Evolutionary conservation across 2,113 vertebrate genomes (phyloP).

Genomic region (Leptocoma aspasia): DNA sequence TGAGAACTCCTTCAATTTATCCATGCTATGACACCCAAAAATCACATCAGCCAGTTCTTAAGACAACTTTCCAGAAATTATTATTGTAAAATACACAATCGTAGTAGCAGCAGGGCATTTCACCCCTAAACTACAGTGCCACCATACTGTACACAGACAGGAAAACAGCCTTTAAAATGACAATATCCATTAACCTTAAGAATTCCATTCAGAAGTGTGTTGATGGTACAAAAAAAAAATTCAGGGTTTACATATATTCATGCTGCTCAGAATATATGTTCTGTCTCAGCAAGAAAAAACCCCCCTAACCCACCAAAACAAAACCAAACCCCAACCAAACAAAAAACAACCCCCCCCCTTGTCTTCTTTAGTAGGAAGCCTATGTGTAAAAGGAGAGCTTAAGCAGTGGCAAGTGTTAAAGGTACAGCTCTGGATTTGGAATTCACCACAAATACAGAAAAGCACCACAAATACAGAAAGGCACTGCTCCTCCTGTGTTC

Average conservation of each 20-base stretch:
- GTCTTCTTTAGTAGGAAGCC: not conserved
- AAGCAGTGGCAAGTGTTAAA: not conserved
- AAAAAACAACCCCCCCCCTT: rapidly evolving
- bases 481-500: not conserved
- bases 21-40: not conserved
- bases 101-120: not conserved
- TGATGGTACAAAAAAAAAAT: not conserved
- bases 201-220: not conserved
- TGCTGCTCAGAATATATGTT: not conserved
- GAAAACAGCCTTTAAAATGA: not conserved
- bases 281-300: not conserved
- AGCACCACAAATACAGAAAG: not conserved
- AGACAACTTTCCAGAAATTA: not conserved
- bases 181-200: not conserved
- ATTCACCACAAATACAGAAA: not conserved
- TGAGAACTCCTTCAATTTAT: not conserved
- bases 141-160: not conserved
- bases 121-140: not conserved
- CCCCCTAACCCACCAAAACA: not conserved
- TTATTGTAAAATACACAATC: not conserved
- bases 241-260: not conserved
- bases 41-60: not conserved
- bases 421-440: not conserved
- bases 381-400: not conserved
- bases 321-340: not conserved